These are phyloP conservation scores for Timandra comae DNA, from an alignment of 2,888 invertebrate genomes.

Conservation along the genomic window DNA sequence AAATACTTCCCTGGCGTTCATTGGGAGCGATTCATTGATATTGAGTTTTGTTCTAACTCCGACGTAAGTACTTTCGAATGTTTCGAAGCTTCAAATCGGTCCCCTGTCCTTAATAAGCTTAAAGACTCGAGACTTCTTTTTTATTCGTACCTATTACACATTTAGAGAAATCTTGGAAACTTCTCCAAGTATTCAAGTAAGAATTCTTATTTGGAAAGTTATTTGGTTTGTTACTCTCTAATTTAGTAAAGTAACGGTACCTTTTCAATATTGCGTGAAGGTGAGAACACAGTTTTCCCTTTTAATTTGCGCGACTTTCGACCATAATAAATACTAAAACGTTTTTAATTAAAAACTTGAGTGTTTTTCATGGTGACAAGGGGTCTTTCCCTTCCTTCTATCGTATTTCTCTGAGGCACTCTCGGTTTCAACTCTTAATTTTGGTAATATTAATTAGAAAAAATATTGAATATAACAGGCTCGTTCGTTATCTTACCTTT, in stretches of 20 bases:
- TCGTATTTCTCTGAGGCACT: slow-evolving; percentile 21
- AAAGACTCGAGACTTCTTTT: slow-evolving; percentile 30
- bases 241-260: slow-evolving; percentile 45
- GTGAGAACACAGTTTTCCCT: slow-evolving; percentile 22
- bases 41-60: slow-evolving; percentile 66
- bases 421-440: slow-evolving; percentile 13
- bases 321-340: slow-evolving; percentile 36
- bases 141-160: slow-evolving; percentile 47
- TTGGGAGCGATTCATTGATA: slow-evolving; percentile 63
- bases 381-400: slow-evolving; percentile 19
- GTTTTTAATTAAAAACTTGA: slow-evolving; percentile 38
- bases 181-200: slow-evolving; percentile 34
- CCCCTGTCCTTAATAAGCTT: slow-evolving; percentile 58
- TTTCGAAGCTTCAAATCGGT: slow-evolving; percentile 44
- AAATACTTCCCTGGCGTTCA: slow-evolving; percentile 54
- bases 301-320: slow-evolving; percentile 33
- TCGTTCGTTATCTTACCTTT: too few species aligned
- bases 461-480: too few species aligned
- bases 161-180: slow-evolving; percentile 36
- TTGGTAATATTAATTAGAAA: slow-evolving; percentile 20
- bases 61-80: slow-evolving; percentile 54
- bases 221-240: slow-evolving; percentile 47
- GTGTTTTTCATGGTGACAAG: slow-evolving; percentile 27
- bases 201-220: slow-evolving; percentile 42
- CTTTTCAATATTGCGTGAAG: slow-evolving; percentile 34